Evolutionary conservation across 1,140 invertebrate genomes (phyloP).

Genomic region (Nephila pilipes): DNA sequence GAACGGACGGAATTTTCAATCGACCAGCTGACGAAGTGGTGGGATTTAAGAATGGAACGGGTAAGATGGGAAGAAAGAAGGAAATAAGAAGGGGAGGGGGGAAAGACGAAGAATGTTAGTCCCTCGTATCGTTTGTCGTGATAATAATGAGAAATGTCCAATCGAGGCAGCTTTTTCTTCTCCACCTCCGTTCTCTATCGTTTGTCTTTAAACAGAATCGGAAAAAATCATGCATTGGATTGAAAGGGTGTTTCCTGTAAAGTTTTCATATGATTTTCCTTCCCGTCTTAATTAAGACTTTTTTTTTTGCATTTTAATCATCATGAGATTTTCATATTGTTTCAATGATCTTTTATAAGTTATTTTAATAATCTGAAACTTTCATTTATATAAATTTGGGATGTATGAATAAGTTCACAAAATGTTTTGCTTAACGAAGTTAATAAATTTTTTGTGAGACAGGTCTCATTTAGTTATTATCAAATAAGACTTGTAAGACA

Average conservation of each 20-base stretch:
- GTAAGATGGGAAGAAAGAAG: background rate
- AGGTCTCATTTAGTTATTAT: too few species aligned
- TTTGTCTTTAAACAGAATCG: background rate
- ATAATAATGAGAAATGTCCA: conserved; percentile 66
- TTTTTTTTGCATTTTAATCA: background rate
- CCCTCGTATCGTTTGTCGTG: conserved; percentile 43
- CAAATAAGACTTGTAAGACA: too few species aligned
- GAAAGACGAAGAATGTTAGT: conserved; percentile 1
- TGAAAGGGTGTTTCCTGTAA: background rate
- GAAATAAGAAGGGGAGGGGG: background rate
- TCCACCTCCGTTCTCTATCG: background rate
- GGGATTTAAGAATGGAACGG: conserved; percentile 56
- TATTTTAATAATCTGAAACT: too few species aligned
- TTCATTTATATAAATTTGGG: too few species aligned
- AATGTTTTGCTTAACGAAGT: too few species aligned
- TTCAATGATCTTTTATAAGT: too few species aligned
- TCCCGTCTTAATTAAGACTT: background rate
- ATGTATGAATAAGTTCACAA: too few species aligned
- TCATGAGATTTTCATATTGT: background rate
- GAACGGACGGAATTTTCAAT: conserved; percentile 62
- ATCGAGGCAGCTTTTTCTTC: background rate
- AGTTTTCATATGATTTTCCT: background rate
- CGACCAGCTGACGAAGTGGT: conserved; percentile 63
- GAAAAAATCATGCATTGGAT: background rate
- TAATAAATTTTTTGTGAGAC: too few species aligned